Evolutionary conservation across 1,140 invertebrate genomes (phyloP), one percentile per base, ranked within the genome.

Genomic region (Conus betulinus): DNA sequence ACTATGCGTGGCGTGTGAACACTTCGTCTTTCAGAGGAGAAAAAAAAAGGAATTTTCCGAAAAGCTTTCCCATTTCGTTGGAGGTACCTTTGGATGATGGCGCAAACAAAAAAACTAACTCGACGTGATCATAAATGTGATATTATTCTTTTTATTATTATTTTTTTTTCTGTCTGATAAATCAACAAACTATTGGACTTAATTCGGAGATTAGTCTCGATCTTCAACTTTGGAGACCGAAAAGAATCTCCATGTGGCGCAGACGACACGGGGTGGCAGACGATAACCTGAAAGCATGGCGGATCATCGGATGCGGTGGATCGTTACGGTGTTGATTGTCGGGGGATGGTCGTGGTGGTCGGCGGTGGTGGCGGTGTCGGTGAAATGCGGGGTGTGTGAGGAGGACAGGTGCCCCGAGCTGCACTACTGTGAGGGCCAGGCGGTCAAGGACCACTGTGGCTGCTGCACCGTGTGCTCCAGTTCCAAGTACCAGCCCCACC

Each of bases 391-490:
- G 3, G 84, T 90, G 67, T 92, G 92, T 88, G 90, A 92, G 23
- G 83, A 89, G 23, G 74, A 87, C 6, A 90, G 88, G 78, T 93
- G 93, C 85, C 90, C 92, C 11, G 88, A 90, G 53, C 87, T 93
- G 23, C 89, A 90, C 67, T 93, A 92, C 76, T 93, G 93, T 83
- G 89, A 89, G 8, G 92, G 90, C 15, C 74, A 91, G 60, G 88
- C 92, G 39, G 91, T 91, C 60, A 92, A 92, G 87, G 93, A 93
- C 87, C 88, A 90, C 81, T 93, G 93, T 78, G 89, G 91, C 3
- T 93, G 93, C 85, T 93, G 93, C 84, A 89, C 88, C 23, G 87
- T 90, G n/a, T 93, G 93, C 76, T 92, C 93, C 15, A 90, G 90
- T 15, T 82, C 84, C 52, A 90, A 84, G 74, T 90, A 88, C 67